Evolutionary conservation across 2,888 invertebrate species (phyloP).

Genomic region (Pachydiplax longipennis): DNA sequence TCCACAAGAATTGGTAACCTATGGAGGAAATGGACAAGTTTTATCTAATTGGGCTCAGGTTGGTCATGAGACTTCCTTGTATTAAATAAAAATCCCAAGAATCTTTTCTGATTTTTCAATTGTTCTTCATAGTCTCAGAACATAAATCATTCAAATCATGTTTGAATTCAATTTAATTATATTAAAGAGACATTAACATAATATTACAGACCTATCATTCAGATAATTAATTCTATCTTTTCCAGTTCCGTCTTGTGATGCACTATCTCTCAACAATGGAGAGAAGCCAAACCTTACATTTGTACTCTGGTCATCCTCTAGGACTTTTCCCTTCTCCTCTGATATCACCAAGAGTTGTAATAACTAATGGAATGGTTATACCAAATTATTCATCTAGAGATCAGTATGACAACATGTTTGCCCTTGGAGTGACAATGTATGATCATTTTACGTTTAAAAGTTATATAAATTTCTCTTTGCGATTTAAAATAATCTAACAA

Average conservation of each 20-base stretch:
- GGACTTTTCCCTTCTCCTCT: conserved; percentile 65
- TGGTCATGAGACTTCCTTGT: neutral
- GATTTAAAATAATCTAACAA: neutral
- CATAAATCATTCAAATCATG: no score
- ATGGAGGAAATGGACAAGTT: conserved; percentile 71
- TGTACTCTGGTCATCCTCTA: conserved; percentile 69
- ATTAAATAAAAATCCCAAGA: neutral
- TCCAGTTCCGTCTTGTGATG: conserved; percentile 66
- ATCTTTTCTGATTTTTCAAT: no score
- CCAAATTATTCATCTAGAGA: conserved; percentile 66
- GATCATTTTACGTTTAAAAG: conserved; percentile 47
- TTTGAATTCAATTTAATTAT: no score
- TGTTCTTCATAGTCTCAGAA: no score
- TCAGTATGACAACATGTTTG: conserved; percentile 67
- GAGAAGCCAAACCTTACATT: conserved; percentile 65
- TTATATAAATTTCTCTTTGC: neutral
- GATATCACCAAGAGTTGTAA: conserved; percentile 62
- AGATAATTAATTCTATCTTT: conserved; percentile 12
- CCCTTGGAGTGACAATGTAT: conserved; percentile 67
- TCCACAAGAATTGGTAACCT: conserved; percentile 69
- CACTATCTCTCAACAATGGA: conserved; percentile 64
- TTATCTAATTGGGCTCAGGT: conserved; percentile 71
- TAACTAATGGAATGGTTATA: conserved; percentile 71
- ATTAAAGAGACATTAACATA: no score
- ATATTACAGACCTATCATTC: neutral